Conservation (phyloP, 2,888 invertebrate species). For the Dyspetes luteomarginatus region DNA sequence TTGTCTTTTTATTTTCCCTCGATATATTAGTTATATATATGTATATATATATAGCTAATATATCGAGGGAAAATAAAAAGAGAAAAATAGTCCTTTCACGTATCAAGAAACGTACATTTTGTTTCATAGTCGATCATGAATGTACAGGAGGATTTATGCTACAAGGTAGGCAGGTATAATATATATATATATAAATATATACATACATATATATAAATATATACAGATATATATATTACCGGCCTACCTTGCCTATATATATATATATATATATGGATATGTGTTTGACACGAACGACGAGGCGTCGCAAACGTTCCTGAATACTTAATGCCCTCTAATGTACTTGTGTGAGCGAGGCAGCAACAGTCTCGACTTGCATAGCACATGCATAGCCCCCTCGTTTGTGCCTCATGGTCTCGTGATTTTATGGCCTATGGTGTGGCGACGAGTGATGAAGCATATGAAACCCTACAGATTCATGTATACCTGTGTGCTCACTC, state of each 20-base stretch:
- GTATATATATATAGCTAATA: slow-evolving; percentile 68
- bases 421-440: slow-evolving; percentile 50
- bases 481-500: slow-evolving; percentile 13
- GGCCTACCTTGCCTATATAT: no score
- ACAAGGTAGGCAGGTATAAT: slow-evolving; percentile 10
- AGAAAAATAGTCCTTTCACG: slow-evolving; percentile 14
- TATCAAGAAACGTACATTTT: slow-evolving; percentile 41
- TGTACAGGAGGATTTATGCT: slow-evolving; percentile 15
- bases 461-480: slow-evolving; percentile 15
- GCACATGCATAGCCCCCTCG: slow-evolving; percentile 26
- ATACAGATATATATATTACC: not conserved
- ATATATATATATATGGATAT: not conserved
- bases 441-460: slow-evolving; percentile 30
- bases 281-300: slow-evolving; percentile 46
- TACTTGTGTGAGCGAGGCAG: slow-evolving; percentile 24
- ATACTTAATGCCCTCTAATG: slow-evolving; percentile 63
- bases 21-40: no score
- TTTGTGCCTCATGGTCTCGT: slow-evolving; percentile 32
- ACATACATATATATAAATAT: not conserved
- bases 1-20: no score
- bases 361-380: slow-evolving; percentile 28
- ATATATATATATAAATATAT: not conserved
- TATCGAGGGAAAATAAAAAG: slow-evolving; percentile 48
- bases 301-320: slow-evolving; percentile 62
- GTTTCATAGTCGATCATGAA: slow-evolving; percentile 40